Evolutionary conservation across 2,888 invertebrate genomes (phyloP), one percentile per base, ranked within the genome.

Genomic region (Drosophila acutilabella): DNA sequence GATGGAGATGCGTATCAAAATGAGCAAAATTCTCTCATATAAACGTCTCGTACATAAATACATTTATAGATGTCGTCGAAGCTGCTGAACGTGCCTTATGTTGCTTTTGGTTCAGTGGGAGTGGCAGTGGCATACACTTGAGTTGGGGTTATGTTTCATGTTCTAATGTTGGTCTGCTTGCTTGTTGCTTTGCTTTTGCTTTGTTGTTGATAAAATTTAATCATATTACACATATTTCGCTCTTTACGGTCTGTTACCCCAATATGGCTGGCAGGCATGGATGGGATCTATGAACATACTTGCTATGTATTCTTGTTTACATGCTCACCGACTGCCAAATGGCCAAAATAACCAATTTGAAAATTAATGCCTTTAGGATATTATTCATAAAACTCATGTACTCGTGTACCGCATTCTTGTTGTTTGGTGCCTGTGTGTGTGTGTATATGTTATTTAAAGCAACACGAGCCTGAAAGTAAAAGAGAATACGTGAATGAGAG

Each of bases 291-390:
- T 42, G 41, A n/a, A 33, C 18, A 44, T 51, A 44, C 20, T 42
- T 11, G 11, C n/a, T 4, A 40, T 26, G 40, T 45, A 16, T 53
- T 66, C 56, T 84, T 85, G 85, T 88, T 88, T 88, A 83, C 83
- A 88, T 82, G 82, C 70, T 70, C 78, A 73, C 78, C 78, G 71
- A 75, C 68, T 70, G 77, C 82, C 68, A 80, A 86, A 86, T 85
- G 86, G 89, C 56, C 85, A 77, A 89, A 87, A 82, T 89, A 90
- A 86, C 81, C 85, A 89, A 90, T 89, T 90, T 90, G 80, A 89
- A 88, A 90, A 90, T 90, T 90, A 90, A 89, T 90, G 89, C 83
- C 88, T 77, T 71, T 48, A 83, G 88, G 89, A 86, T 87, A 88
- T 89, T 85, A 88, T 89, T 89, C 90, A 88, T 89, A 90, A 87